Evolutionary conservation across 2,888 invertebrate genomes (phyloP).

Genomic region (Pocota personata): DNA sequence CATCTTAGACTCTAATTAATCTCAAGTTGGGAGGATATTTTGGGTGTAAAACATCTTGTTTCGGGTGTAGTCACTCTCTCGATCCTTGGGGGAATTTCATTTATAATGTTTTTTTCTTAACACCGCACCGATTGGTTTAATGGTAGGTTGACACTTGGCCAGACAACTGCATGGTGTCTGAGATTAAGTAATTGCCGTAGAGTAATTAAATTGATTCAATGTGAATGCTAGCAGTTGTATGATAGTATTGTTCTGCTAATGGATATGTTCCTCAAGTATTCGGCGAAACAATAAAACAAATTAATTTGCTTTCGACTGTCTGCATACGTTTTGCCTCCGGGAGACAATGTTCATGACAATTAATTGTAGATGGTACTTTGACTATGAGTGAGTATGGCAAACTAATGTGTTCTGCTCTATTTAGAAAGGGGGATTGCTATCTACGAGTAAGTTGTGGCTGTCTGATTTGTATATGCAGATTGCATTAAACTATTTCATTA

Average conservation of each 20-base stretch:
- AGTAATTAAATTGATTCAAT: conserved; percentile 57
- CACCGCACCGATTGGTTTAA: conserved; percentile 38
- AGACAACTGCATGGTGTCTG: conserved; percentile 37
- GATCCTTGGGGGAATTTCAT: neutral
- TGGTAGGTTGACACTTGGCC: conserved; percentile 61
- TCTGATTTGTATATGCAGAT: neutral
- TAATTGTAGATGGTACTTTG: neutral
- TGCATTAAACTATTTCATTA: neutral
- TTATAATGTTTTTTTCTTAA: neutral
- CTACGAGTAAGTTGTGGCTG: neutral
- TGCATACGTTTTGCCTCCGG: neutral
- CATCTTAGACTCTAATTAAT: neutral
- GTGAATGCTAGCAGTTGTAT: neutral
- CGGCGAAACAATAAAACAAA: conserved; percentile 30
- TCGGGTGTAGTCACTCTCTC: neutral
- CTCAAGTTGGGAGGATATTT: conserved; percentile 43
- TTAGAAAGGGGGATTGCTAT: neutral
- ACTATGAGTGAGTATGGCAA: neutral
- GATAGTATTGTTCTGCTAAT: conserved; percentile 33
- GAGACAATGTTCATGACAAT: neutral
- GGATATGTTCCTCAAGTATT: conserved; percentile 39
- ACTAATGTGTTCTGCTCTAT: neutral
- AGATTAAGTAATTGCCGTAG: conserved; percentile 52
- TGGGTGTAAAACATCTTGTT: conserved; percentile 52
- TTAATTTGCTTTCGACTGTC: conserved; percentile 16